Evolutionary conservation across 2,113 vertebrate species (phyloP).

Genomic region (Acanthisitta chloris): DNA sequence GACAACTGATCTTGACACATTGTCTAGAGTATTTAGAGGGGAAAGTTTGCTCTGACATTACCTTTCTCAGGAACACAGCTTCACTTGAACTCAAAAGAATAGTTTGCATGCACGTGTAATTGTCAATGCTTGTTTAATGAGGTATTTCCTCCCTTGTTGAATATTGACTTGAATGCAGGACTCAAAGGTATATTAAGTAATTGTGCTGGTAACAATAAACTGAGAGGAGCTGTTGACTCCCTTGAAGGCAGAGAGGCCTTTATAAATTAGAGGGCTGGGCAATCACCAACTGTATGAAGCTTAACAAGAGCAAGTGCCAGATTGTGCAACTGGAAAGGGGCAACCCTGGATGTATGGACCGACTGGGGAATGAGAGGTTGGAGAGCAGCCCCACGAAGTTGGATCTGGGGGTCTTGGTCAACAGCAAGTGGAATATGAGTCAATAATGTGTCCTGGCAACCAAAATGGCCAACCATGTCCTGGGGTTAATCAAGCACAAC

Average conservation of each 20-base stretch:
- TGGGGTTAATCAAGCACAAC: background rate
- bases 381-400: background rate
- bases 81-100: background rate
- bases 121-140: background rate
- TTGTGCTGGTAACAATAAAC: background rate
- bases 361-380: background rate
- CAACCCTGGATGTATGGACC: fast-evolving
- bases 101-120: background rate
- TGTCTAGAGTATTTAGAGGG: background rate
- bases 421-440: background rate
- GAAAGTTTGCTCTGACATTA: background rate
- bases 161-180: background rate
- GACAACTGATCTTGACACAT: fast-evolving
- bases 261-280: background rate
- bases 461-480: background rate
- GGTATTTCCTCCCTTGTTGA: background rate
- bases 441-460: too few relatives aligned
- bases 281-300: too few relatives aligned
- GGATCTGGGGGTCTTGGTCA: background rate
- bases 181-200: background rate
- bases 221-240: background rate
- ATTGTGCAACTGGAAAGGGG: background rate
- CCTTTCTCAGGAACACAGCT: background rate
- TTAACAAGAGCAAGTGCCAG: background rate
- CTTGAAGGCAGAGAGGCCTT: background rate